phyloP scores from a whole-genome alignment of 2,888 invertebrate genomes.

The Hylaea fasciaria region DNA sequence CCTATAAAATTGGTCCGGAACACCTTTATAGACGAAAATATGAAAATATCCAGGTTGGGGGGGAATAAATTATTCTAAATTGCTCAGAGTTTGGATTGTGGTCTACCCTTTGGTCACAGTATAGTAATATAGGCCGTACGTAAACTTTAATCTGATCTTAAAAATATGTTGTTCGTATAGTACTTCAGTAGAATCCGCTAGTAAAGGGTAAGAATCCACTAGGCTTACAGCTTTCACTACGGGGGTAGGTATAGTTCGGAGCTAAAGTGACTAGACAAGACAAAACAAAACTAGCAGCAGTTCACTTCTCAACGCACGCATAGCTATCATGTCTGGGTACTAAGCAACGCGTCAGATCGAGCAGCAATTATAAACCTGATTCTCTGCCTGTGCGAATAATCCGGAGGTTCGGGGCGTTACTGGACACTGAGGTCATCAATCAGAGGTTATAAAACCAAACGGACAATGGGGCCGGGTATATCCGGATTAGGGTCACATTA shows the following conservation, averaged over 20 bases:
- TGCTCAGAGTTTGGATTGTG: constrained; percentile 58
- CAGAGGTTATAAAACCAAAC: constrained; percentile 43
- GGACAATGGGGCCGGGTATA: constrained; percentile 44
- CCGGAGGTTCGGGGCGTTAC: constrained; percentile 52
- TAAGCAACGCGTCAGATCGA: too few relatives aligned
- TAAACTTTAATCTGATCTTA: not conserved
- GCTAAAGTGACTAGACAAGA: too few relatives aligned
- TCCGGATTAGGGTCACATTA: constrained; percentile 36
- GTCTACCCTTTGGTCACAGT: constrained; percentile 58
- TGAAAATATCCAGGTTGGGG: constrained; percentile 47
- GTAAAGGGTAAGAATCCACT: too few relatives aligned
- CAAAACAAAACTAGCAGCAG: too few relatives aligned
- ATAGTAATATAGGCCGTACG: constrained; percentile 7
- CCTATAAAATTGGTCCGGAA: constrained; percentile 59
- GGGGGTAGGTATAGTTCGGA: not conserved
- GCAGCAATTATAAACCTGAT: not conserved
- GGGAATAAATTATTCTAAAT: constrained; percentile 63
- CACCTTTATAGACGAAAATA: constrained; percentile 59
- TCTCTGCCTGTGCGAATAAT: not conserved
- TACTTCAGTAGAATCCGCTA: too few relatives aligned
- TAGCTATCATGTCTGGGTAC: not conserved
- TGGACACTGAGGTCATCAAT: constrained; percentile 52
- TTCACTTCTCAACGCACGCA: not conserved
- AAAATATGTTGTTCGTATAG: not conserved
- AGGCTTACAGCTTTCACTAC: not conserved